Base-by-base conservation (phyloP, 2,797 vertebrate species). In the Enteromius afrohamiltoni region DNA sequence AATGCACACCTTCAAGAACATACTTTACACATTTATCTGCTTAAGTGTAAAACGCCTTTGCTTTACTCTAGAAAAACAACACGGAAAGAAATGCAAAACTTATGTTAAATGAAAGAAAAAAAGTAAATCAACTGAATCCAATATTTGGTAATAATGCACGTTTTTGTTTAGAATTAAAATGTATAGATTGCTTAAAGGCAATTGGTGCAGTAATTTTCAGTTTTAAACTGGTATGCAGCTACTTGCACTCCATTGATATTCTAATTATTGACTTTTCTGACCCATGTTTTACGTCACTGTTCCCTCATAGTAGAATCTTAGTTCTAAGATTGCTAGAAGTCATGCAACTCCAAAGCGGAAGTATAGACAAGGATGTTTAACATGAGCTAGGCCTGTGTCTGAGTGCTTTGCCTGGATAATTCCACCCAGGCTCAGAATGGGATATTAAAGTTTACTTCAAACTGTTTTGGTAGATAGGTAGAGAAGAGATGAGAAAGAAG, bases 1-100 rank as follows among this genome's bases (percentile, higher is more conserved):
- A 85, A 83, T 79, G 82, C 76, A 85, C 75, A 82, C 79, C 65
- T 80, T 71, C 23, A 29, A 74, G 40, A 65, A 64, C 55, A 79
- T 34, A 40, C 21, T 19, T 4, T 29, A 60, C 13, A 23, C 13
- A 37, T 55, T 14, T 14, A 14, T 34, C 10, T 10, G 26, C 16
- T 26, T 31, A 10, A 51, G 26, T n/a, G 47, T 53, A 51, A 34
- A 47, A 47, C 26, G 23, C 23, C 3, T 29, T 53, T 34, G 19
- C 29, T 74, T 53, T 75, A 8, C 29, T 74, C 11, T 31, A 55
- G 10, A 53, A 74, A 74, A 55, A 8, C 1, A 31, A 37, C 1
- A 55, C 6, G 16, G 14, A 64, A 64, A 64, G 6, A 64, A 64
- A 64, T 64, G 6, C 14, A 16, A 29, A 64, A 16, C 13, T 1